A percentile compares a stretch with the other conserved stretches of the same genome.
Evolutionary conservation across 2,888 invertebrate genomes (phyloP).

Genomic region (Deroplatys truncata): DNA sequence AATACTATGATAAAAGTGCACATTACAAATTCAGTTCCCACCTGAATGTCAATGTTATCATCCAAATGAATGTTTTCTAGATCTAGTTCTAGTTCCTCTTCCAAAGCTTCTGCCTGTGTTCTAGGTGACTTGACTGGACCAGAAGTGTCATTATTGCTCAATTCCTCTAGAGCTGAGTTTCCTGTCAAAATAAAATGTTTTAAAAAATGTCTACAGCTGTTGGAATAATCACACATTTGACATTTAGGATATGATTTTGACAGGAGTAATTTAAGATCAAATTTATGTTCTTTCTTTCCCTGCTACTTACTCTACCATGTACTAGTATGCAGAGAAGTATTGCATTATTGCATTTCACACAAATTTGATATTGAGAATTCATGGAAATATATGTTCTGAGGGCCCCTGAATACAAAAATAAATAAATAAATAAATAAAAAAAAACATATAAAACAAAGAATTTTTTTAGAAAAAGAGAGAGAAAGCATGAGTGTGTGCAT

Average conservation of each 20-base stretch:
- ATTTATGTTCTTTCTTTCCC: too few species aligned
- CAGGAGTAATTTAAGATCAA: too few species aligned
- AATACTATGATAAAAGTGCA: neutral
- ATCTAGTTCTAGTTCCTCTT: slow-evolving; percentile 60
- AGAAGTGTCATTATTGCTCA: slow-evolving; percentile 29
- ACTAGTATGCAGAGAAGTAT: too few species aligned
- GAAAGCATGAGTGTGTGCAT: too few species aligned
- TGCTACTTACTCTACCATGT: too few species aligned
- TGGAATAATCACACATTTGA: neutral
- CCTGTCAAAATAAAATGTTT: neutral
- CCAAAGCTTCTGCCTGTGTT: slow-evolving; percentile 30
- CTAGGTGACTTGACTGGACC: slow-evolving; percentile 40
- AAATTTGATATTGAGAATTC: too few species aligned
- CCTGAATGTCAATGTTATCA: slow-evolving; percentile 71
- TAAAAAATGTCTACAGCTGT: neutral
- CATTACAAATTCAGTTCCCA: slow-evolving; percentile 36
- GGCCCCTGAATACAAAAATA: too few species aligned
- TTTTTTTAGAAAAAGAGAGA: too few species aligned
- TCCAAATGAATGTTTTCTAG: slow-evolving; percentile 77
- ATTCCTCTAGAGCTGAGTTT: neutral
- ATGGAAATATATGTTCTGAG: too few species aligned
- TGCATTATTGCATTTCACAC: too few species aligned
- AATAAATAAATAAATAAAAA: too few species aligned
- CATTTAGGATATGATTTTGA: neutral
- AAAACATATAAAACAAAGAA: too few species aligned